Evolutionary conservation across 1,140 invertebrate genomes (phyloP).

Genomic region (Lucilia sericata): DNA sequence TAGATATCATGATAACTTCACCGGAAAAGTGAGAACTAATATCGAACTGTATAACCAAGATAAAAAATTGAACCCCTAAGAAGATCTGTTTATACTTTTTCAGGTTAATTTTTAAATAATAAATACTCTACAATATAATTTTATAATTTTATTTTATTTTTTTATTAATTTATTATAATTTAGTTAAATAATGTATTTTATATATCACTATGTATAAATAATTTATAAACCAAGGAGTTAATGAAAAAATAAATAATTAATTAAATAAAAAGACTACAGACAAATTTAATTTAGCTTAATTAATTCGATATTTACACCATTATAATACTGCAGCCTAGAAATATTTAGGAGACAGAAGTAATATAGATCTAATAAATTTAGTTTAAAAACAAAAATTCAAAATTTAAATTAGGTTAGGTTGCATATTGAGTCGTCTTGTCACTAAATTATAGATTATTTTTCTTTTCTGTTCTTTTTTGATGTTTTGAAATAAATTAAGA

Average conservation of each 20-base stretch:
- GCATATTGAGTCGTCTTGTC: conserved; percentile 2
- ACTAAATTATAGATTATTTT: too few relatives aligned
- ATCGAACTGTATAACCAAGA: too few relatives aligned
- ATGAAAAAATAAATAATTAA: background rate
- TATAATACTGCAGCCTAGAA: conserved; percentile 33
- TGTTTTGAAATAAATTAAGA: background rate
- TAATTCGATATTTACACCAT: conserved; percentile 27
- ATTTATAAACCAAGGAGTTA: background rate
- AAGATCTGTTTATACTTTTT: too few relatives aligned
- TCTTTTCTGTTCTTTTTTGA: background rate
- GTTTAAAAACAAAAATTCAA: background rate
- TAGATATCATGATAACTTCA: too few relatives aligned
- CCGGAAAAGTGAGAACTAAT: too few relatives aligned
- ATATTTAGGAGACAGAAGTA: background rate
- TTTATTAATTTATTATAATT: too few relatives aligned
- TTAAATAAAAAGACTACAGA: background rate
- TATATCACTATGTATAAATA: conserved; percentile 8
- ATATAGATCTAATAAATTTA: background rate
- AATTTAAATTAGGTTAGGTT: background rate
- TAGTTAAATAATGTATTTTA: too few relatives aligned
- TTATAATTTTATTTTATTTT: too few relatives aligned
- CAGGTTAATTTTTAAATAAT: too few relatives aligned
- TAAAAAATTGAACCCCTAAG: too few relatives aligned
- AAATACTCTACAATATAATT: too few relatives aligned
- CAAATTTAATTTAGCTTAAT: conserved; percentile 13